phyloP scores from a whole-genome alignment of 2,888 invertebrate species.

The Tetrapedia diversipes region DNA sequence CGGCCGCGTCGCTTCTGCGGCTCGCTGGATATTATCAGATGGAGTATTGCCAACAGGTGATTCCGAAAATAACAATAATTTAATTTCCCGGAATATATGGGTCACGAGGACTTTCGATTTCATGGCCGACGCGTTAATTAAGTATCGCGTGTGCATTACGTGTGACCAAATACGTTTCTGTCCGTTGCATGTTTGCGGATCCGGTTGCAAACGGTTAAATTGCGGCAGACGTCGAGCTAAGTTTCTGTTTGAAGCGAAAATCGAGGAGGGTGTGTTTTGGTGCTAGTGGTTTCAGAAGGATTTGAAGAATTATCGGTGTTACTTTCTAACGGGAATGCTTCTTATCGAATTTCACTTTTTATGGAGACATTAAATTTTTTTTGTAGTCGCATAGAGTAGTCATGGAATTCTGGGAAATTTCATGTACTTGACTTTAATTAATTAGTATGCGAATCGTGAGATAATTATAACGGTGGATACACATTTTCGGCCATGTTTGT shows the following conservation, averaged over 20 bases:
- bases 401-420: no score
- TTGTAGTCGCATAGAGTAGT: no score
- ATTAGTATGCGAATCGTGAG: no score
- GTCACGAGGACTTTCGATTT: slow-evolving; percentile 66
- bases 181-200: slow-evolving; percentile 34
- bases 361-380: no score
- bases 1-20: slow-evolving; percentile 58
- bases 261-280: background rate
- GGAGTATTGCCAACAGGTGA: slow-evolving; percentile 72
- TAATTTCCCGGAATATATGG: slow-evolving; percentile 66
- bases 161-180: background rate
- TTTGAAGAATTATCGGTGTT: no score
- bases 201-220: slow-evolving; percentile 41
- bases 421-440: no score
- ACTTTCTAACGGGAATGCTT: no score
- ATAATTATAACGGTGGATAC: no score
- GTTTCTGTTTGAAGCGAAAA: slow-evolving; percentile 28
- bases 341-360: no score
- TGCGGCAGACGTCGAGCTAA: slow-evolving; percentile 33
- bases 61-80: slow-evolving; percentile 70
- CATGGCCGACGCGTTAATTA: slow-evolving; percentile 63
- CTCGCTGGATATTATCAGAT: slow-evolving; percentile 67
- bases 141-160: slow-evolving; percentile 49
- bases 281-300: no score
- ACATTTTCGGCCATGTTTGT: no score